These are phyloP conservation scores for Lipophrys pholis DNA, from an alignment of 2,113 vertebrate species.

Conservation along the genomic window DNA sequence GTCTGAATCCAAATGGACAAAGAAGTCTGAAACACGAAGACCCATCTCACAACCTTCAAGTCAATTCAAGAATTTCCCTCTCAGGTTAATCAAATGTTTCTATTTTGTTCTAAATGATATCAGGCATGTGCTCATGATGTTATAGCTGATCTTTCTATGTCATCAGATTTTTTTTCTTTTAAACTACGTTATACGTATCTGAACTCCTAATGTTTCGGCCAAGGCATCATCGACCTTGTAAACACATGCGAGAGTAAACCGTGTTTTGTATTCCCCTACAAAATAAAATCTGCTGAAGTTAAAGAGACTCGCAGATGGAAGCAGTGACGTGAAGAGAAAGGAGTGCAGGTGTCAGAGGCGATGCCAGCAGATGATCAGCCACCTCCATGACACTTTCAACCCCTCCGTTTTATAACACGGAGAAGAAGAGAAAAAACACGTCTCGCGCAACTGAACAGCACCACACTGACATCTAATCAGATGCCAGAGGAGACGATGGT, in stretches of 20 bases:
- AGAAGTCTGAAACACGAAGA: too few species aligned
- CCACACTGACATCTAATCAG: conserved; percentile 70
- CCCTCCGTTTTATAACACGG: conserved; percentile 36
- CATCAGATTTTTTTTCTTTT: background rate
- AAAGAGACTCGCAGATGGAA: conserved; percentile 57
- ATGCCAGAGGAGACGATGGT: conserved; percentile 60
- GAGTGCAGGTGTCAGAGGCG: conserved; percentile 69
- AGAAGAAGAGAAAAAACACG: conserved; percentile 61
- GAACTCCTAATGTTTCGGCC: background rate
- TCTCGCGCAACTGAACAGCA: conserved; percentile 55
- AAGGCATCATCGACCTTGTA: conserved; percentile 30
- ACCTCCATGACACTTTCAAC: conserved; percentile 64
- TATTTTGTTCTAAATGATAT: too few species aligned
- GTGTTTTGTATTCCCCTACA: conserved; percentile 8
- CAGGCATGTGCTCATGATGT: too few species aligned
- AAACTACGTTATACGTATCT: background rate
- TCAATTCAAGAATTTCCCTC: too few species aligned
- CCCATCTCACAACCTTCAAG: too few species aligned
- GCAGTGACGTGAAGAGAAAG: conserved; percentile 23
- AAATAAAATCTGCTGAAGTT: conserved; percentile 21
- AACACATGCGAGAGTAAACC: conserved; percentile 11
- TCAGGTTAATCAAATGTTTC: too few species aligned
- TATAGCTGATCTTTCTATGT: too few species aligned
- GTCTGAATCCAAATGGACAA: too few species aligned
- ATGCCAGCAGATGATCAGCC: conserved; percentile 62